Evolutionary conservation across 2,797 vertebrate species (phyloP).

Genomic region (Gadopsis marmoratus): DNA sequence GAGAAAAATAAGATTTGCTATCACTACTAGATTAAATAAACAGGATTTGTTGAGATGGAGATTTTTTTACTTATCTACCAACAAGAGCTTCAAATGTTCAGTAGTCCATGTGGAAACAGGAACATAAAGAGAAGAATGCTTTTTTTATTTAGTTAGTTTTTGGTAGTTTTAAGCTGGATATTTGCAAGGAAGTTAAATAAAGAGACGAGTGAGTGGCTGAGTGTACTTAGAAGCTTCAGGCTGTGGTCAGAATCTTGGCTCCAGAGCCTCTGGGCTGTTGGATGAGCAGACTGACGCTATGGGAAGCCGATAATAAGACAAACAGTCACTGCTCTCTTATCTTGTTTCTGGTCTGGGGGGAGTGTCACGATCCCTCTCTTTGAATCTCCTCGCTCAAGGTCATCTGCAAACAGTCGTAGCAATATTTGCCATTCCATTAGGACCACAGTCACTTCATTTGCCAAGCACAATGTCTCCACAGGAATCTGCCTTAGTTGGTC

Average conservation of each 20-base stretch:
- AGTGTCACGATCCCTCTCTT: conserved; percentile 31
- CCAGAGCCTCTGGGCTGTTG: conserved; percentile 11
- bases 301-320: conserved; percentile 44
- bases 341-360: conserved; percentile 29
- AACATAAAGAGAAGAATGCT: background rate
- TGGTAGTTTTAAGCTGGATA: background rate
- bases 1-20: conserved; percentile 24
- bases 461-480: conserved; percentile 15
- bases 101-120: background rate
- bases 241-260: conserved; percentile 39
- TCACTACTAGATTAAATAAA: conserved; percentile 18
- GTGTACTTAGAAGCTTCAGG: conserved; percentile 10
- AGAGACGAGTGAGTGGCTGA: conserved; percentile 11
- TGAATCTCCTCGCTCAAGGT: conserved; percentile 41
- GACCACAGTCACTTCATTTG: background rate
- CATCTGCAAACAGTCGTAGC: conserved; percentile 9
- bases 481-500: background rate
- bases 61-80: conserved; percentile 24
- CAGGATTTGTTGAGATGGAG: background rate
- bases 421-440: conserved; percentile 25
- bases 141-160: background rate
- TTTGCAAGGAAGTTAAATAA: conserved; percentile 1
- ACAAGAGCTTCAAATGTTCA: background rate
- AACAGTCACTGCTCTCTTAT: conserved; percentile 43
- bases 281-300: conserved; percentile 46